These are phyloP conservation scores for Dryomyza anilis DNA, from an alignment of 2,888 invertebrate species.

Conservation along the genomic window DNA sequence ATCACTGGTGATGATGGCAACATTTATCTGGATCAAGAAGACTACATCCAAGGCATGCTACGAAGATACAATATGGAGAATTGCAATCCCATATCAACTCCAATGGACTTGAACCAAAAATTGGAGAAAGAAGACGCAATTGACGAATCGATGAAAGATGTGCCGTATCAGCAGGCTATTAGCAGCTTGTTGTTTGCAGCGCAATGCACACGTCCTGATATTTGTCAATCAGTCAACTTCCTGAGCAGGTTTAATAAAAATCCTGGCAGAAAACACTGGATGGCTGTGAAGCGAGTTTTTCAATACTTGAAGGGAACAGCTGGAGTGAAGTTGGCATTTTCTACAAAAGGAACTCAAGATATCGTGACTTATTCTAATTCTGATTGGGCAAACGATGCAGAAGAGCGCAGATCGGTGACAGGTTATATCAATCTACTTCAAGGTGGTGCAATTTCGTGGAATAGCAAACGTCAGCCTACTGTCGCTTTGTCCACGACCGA, in stretches of 20 bases:
- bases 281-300: constrained; percentile 29
- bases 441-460: constrained; percentile 31
- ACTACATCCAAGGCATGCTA: constrained; percentile 20
- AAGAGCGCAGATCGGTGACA: constrained; percentile 23
- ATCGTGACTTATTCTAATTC: constrained; percentile 22
- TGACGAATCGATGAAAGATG: neutral
- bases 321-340: constrained; percentile 1
- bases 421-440: constrained; percentile 23
- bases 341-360: neutral
- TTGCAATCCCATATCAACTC: constrained; percentile 29
- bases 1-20: constrained; percentile 15
- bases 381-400: constrained; percentile 23
- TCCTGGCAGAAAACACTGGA: constrained; percentile 29
- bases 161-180: constrained; percentile 29
- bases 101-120: constrained; percentile 29
- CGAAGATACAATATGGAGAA: constrained; percentile 20
- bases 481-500: constrained; percentile 30
- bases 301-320: constrained; percentile 20
- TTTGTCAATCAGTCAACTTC: constrained; percentile 28
- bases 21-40: constrained; percentile 24
- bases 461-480: constrained; percentile 29
- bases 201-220: constrained; percentile 30
- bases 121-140: constrained; percentile 17
- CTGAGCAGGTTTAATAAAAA: constrained; percentile 29
- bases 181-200: constrained; percentile 31